Evolutionary conservation across 2,797 vertebrate genomes (phyloP), one percentile per base, ranked within the genome.

Genomic region (Cyprinella venusta): DNA sequence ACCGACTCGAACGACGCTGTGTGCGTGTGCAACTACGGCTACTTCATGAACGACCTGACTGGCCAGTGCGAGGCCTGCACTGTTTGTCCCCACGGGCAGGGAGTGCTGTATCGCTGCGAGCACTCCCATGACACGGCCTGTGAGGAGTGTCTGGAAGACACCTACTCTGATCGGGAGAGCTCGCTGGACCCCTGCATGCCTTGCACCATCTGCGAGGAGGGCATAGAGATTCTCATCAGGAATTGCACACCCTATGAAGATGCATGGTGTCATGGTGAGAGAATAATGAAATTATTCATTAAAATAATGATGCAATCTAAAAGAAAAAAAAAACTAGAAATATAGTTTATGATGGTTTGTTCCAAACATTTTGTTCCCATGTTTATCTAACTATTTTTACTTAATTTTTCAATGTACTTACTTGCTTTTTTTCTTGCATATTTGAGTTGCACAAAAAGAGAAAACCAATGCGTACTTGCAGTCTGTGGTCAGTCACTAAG

Each of bases 101-200:
- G 98, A 3, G 96, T 98, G 79, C 91, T 90, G 79, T 75, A 86
- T 12, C 94, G 95, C 45, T 99, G 98, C 85, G 92, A 92, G 10
- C 92, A 93, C 72, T 33, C 85, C 0, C 96, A 95, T 67, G 94
- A 99, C 94, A 98, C 98, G 0, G 18, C 94, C 76, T 99, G 98
- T 0, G 98, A 98, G 93, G 93, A 94, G 79, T 99, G 98, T 1
- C 86, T 93, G 0, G 93, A 95, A 0, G 95, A 96, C 79, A 98
- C 96, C 33, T 99, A 90, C 93, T 99, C 98, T 0, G 96, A 96
- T 0, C 95, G 96, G 76, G 97, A 97, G 63, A 99, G 96, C 91
- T 95, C 94, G 0, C 94, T 97, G 78, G 97, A 99, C 76, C 98
- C 98, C 84, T 99, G 98, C 89, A 93, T 99, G 91, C 97, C 98